These are phyloP conservation scores for Leptosomus discolor DNA, from an alignment of 2,113 vertebrate species.

Conservation along the genomic window DNA sequence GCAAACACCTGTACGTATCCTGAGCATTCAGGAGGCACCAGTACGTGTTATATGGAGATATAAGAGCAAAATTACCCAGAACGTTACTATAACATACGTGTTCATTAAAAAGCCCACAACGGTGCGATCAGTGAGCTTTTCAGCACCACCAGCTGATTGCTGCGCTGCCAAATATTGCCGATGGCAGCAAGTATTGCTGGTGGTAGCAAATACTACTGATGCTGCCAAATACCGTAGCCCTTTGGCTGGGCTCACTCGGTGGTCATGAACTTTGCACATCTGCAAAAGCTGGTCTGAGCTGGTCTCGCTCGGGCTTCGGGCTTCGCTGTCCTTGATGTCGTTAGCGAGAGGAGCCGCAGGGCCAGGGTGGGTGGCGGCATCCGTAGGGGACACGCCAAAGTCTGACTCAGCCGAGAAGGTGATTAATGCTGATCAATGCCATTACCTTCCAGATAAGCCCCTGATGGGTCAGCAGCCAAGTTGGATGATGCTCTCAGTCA, in stretches of 20 bases:
- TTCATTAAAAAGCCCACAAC: not conserved
- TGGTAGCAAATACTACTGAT: not conserved
- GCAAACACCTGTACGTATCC: not conserved
- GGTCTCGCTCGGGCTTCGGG: not conserved
- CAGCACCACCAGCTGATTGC: not conserved
- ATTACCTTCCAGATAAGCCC: not conserved
- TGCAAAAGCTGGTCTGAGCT: not conserved
- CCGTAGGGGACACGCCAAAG: not conserved
- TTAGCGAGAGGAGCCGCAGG: not conserved
- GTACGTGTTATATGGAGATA: not conserved
- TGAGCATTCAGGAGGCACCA: not conserved
- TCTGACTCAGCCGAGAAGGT: not conserved
- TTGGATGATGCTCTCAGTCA: not conserved
- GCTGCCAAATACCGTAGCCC: not conserved
- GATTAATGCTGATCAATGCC: conserved; percentile 7
- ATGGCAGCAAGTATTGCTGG: not conserved
- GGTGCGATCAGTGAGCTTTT: not conserved
- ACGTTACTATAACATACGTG: not conserved
- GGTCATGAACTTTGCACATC: not conserved
- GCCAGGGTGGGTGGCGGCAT: not conserved
- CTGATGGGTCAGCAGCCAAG: not conserved
- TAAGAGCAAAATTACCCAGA: not conserved
- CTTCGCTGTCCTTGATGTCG: not conserved
- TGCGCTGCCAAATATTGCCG: not conserved
- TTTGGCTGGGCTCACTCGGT: not conserved